Evolutionary conservation across 2,888 invertebrate species (phyloP).

Genomic region (Mythimna ferrago): DNA sequence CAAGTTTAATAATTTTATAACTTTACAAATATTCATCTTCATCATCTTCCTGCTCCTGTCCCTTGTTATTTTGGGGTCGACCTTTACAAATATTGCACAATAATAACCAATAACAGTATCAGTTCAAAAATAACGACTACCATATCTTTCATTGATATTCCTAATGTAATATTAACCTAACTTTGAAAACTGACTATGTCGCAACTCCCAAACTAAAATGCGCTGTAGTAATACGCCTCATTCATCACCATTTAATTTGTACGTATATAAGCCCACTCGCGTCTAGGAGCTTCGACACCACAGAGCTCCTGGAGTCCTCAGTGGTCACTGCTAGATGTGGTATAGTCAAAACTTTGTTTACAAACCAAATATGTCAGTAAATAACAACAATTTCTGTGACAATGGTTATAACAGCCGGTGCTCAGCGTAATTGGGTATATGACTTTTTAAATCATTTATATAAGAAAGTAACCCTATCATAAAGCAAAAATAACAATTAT

Average conservation of each 20-base stretch:
- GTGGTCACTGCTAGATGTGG: neutral
- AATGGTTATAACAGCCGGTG: too few species aligned
- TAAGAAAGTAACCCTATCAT: too few species aligned
- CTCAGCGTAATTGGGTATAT: too few species aligned
- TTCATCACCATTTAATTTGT: slow-evolving; percentile 29
- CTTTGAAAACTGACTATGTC: neutral
- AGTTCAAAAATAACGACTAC: neutral
- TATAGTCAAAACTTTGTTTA: too few species aligned
- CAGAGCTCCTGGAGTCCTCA: neutral
- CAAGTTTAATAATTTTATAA: neutral
- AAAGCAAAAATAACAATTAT: too few species aligned
- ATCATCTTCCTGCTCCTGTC: too few species aligned
- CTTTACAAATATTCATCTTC: neutral
- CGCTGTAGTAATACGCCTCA: neutral
- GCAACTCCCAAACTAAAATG: neutral
- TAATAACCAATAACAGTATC: neutral
- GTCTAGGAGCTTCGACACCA: slow-evolving; percentile 1
- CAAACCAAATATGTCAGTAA: too few species aligned
- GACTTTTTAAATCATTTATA: too few species aligned
- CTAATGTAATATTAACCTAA: neutral
- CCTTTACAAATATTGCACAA: neutral
- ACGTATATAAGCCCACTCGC: slow-evolving; percentile 12
- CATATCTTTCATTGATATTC: neutral
- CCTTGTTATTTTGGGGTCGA: too few species aligned
- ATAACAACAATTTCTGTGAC: too few species aligned